phyloP scores from a whole-genome alignment of 2,888 invertebrate species.

The Drosophila ochracea region DNA sequence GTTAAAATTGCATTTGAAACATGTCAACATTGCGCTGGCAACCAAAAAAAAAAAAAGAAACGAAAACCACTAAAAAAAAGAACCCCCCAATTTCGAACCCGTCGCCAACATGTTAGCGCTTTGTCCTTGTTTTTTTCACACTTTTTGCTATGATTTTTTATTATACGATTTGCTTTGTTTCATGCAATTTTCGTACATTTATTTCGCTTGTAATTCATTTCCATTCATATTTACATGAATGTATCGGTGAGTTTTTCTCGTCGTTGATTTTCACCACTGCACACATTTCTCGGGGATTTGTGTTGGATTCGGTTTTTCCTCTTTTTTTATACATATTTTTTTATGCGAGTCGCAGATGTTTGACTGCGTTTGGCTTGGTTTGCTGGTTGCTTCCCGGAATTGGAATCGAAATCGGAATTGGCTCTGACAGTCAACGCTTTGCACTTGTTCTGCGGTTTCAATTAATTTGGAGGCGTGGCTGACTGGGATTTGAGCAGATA shows the following conservation, averaged over 20 bases:
- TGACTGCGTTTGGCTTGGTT: conserved; percentile 25
- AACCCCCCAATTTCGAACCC: conserved; percentile 6
- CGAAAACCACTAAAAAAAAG: conserved; percentile 12
- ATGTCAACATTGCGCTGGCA: conserved; percentile 74
- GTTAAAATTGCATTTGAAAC: conserved; percentile 80
- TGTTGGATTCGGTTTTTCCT: conserved; percentile 47
- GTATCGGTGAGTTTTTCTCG: conserved; percentile 55
- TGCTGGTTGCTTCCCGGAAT: conserved; percentile 22
- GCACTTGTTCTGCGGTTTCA: conserved; percentile 73
- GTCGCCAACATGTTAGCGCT: conserved; percentile 41
- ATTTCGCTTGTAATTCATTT: conserved; percentile 79
- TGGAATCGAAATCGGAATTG: conserved; percentile 60
- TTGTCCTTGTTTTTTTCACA: conserved; percentile 26
- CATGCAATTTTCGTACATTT: conserved; percentile 74
- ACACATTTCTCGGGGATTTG: conserved; percentile 74
- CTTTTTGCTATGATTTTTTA: conserved; percentile 58
- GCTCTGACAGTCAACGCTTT: conserved; percentile 61
- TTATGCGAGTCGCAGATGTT: conserved; percentile 56
- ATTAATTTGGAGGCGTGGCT: conserved; percentile 69
- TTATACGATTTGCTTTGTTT: conserved; percentile 61
- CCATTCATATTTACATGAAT: conserved; percentile 76
- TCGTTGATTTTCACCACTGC: conserved; percentile 44
- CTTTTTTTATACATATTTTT: conserved; percentile 28
- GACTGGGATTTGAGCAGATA: conserved; percentile 27
- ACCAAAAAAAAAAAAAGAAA: conserved; percentile 50